A percentile compares a stretch with the other conserved stretches of the same genome.
These are phyloP conservation scores for Campoletis sonorensis DNA, from an alignment of 1,140 invertebrate species.

Conservation along the genomic window DNA sequence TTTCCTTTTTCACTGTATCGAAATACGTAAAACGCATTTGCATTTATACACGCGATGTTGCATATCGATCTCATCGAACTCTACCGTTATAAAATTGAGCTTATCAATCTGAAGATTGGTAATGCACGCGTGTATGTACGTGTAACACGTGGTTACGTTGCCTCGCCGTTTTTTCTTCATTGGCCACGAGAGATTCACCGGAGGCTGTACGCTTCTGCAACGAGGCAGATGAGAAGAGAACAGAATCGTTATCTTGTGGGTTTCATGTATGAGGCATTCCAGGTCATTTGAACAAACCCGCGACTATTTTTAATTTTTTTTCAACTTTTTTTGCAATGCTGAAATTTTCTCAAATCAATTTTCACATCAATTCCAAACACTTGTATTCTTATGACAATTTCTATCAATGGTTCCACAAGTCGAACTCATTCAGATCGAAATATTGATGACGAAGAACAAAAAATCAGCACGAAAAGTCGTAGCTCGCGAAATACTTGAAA, in stretches of 20 bases:
- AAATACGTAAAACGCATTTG: constrained; percentile 6
- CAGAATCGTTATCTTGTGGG: constrained; percentile 1
- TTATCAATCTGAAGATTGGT: neutral
- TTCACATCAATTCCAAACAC: too few species aligned
- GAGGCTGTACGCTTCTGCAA: neutral
- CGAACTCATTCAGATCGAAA: too few species aligned
- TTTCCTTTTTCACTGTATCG: neutral
- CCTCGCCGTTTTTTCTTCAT: neutral
- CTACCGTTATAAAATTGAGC: neutral
- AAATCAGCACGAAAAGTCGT: too few species aligned
- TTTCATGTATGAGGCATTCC: neutral
- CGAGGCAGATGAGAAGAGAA: constrained; percentile 3
- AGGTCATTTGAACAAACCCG: too few species aligned
- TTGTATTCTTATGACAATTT: too few species aligned
- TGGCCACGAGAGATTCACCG: neutral
- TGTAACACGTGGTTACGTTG: neutral
- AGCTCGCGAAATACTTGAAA: too few species aligned
- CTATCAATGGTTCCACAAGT: too few species aligned
- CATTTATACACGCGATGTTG: constrained; percentile 8
- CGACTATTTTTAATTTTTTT: too few species aligned
- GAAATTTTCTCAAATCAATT: too few species aligned
- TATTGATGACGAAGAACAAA: too few species aligned
- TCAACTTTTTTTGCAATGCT: too few species aligned
- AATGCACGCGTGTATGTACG: neutral
- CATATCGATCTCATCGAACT: neutral